phyloP scores from a whole-genome alignment of 2,797 vertebrate species.

The Avahi laniger region DNA sequence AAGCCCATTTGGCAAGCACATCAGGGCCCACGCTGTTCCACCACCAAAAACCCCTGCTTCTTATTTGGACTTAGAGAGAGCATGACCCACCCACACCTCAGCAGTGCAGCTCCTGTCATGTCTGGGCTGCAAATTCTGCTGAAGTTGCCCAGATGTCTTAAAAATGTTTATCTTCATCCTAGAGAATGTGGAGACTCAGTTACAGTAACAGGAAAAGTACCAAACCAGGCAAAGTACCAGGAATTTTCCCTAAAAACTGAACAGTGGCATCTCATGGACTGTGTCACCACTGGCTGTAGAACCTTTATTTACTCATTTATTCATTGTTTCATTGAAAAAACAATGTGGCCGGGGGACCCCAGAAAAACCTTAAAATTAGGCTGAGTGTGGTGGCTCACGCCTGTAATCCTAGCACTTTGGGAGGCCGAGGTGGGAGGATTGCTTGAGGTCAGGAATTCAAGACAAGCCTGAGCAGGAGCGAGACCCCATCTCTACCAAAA shows the following conservation, averaged over 20 bases:
- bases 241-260: background rate
- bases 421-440: background rate
- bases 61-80: background rate
- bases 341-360: too few species aligned
- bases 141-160: background rate
- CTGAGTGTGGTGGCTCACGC: background rate
- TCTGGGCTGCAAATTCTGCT: background rate
- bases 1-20: background rate
- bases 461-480: background rate
- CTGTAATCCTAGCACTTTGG: background rate
- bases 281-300: background rate
- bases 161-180: background rate
- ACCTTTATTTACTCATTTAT: background rate
- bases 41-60: background rate
- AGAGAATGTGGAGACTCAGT: background rate
- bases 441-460: background rate
- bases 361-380: too few species aligned
- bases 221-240: background rate
- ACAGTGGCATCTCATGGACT: background rate
- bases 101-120: accelerated
- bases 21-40: background rate
- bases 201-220: background rate
- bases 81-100: background rate
- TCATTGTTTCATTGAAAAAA: background rate
- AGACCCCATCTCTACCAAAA: background rate